phyloP scores from a whole-genome alignment of 35 echinoderm and acorn worm genomes.

The Nesometra sesokonis region DNA sequence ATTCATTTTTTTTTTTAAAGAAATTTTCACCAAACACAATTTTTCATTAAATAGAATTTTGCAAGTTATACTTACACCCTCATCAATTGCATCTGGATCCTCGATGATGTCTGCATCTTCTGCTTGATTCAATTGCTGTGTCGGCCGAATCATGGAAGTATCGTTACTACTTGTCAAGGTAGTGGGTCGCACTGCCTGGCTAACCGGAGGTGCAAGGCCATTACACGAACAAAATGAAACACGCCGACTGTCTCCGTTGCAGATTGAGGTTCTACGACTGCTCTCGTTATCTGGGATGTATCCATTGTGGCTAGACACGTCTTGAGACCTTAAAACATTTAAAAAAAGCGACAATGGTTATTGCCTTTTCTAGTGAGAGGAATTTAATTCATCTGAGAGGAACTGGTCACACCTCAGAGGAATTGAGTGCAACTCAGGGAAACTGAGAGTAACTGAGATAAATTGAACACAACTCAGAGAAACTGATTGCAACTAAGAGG shows the following conservation, averaged over 20 bases:
- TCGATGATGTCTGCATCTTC: conserved; percentile 28
- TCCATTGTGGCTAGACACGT: conserved; percentile 49
- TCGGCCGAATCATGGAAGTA: background rate
- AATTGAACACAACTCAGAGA: no score
- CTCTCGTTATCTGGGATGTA: conserved; percentile 73
- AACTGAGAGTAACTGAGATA: no score
- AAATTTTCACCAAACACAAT: no score
- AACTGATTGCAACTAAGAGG: no score
- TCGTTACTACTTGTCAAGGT: background rate
- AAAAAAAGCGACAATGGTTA: no score
- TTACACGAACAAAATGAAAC: conserved; percentile 93
- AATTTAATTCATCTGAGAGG: no score
- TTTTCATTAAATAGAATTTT: background rate
- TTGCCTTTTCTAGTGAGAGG: no score
- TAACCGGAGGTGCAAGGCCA: conserved; percentile 55
- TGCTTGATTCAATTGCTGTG: conserved; percentile 7
- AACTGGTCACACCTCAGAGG: no score
- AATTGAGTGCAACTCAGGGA: no score
- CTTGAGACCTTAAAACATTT: background rate
- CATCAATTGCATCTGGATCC: conserved; percentile 83
- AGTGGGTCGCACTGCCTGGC: conserved; percentile 14
- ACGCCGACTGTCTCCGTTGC: conserved; percentile 41
- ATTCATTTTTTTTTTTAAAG: no score
- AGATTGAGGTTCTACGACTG: background rate
- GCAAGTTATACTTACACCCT: conserved; percentile 58